Base-by-base conservation (phyloP, 2,888 invertebrate species). In the Drosophila austrosaltans region DNA sequence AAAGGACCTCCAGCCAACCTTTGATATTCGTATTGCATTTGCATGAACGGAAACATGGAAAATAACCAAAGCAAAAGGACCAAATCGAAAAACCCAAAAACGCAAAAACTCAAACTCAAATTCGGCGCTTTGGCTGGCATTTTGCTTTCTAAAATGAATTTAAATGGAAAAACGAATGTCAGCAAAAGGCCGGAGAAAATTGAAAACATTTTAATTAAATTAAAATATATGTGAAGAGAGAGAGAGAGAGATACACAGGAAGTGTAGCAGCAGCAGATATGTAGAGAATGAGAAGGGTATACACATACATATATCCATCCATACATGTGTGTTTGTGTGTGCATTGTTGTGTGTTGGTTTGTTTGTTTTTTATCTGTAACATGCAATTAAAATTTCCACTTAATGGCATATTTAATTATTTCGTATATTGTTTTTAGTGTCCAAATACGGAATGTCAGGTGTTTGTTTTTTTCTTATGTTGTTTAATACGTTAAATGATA, bases 381-480 rank as follows among this genome's bases (percentile, higher is more conserved):
- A 65, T 63, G 86, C 75, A 82, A 80, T 85, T 81, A 75, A 75
- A 86, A 66, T 82, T 64, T 63, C 56, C 69, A 58, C 64, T 77
- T 71, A 73, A 80, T 79, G 70, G 69, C 64, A 75, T 68, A 82
- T 82, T 85, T 87, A 82, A 82, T 85, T 87, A 84, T 69, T 61
- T 60, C 40, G 63, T 63, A 20, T 39, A 39, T 36, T 54, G 36
- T 16, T 42, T 59, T 60, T 56, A 44, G 36, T 20, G 7, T 30
- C 57, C 44, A 64, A 57, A 32, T 32, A 40, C 40, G 10, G 40
- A 48, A 56, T 20, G 28, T 57, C 53, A 44, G 69, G 36, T 60
- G 63, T 20, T 20, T 4, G 58, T 54, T 28, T 44, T 30, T 72
- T 22, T 32, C 2, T 16, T 22, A 3, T 40, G 42, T 20, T 30